Base-by-base conservation (phyloP, 2,797 vertebrate genomes). In the Megalops cyprinoides region DNA sequence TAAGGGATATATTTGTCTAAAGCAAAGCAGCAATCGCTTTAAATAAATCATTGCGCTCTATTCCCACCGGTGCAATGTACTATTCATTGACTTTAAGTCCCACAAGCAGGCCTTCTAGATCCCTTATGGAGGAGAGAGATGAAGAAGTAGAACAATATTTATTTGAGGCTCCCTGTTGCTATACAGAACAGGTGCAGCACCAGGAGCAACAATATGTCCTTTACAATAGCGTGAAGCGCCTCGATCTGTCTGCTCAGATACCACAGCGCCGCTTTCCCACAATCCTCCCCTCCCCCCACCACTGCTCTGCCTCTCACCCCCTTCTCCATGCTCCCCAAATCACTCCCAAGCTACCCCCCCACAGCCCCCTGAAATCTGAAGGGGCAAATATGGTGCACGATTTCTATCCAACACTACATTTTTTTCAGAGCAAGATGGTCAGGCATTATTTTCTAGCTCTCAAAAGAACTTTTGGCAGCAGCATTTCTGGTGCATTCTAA, bases 151-250 rank as follows among this genome's bases (percentile, higher is more conserved):
- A 75, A 75, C 79, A 69, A 76, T 81, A 86, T 91, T 87, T 90
- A 92, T 93, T 90, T 86, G 81, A 6, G 84, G 88, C 85, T 86
- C 83, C 82, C 78, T 89, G 92, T 91, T 90, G 89, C 90, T 84
- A 86, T 82, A 87, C 75, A 83, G 87, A 93, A 92, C 92, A 94
- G 91, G 91, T 92, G 93, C 88, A 92, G 86, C 87, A 88, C 91
- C 87, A 81, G 87, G 82, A 91, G 92, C 90, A 90, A 91, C 88
- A 89, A 87, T 88, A 89, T 91, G 90, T 83, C 81, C 80, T 89
- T 86, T 84, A 83, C 81, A 86, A 79, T 77, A 78, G 87, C 83
- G 81, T 37, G 84, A 85, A 79, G 73, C 53, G n/a, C 75, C 0
- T 25, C 14, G 75, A 84, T 80, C 76, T 86, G 81, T 73, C 80